Evolutionary conservation across 2,113 vertebrate species (phyloP).

Genomic region (Drymodes brunneopygia): DNA sequence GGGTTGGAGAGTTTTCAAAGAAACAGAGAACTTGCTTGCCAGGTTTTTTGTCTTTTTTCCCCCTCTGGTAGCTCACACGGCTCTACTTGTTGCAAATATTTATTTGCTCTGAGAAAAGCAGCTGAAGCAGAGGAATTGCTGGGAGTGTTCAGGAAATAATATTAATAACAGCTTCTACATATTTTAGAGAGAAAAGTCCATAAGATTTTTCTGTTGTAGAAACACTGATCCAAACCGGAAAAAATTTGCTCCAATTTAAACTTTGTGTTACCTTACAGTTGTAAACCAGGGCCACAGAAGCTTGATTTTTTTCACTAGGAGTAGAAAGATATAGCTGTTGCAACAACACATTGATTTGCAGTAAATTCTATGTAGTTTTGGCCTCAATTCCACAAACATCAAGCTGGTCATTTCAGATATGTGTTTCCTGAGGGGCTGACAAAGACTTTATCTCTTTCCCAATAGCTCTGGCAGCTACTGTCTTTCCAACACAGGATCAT

Average conservation of each 20-base stretch:
- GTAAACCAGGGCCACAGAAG: not conserved
- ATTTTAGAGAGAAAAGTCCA: not conserved
- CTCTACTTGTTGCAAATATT: slow-evolving; percentile 38
- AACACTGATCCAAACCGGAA: not conserved
- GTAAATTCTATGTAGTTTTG: slow-evolving; percentile 11
- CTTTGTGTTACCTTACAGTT: not conserved
- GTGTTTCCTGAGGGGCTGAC: not conserved
- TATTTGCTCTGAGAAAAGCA: slow-evolving; percentile 10
- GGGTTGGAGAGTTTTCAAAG: slow-evolving; percentile 59
- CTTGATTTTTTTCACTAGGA: not conserved
- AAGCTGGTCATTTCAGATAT: slow-evolving; percentile 18
- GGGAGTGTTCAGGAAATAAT: not conserved
- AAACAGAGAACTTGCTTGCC: slow-evolving; percentile 28
- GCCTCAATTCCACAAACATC: not conserved
- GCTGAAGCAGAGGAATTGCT: not conserved
- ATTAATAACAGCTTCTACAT: slow-evolving; percentile 16
- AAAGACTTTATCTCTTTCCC: slow-evolving; percentile 6
- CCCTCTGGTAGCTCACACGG: not conserved
- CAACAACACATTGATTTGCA: slow-evolving; percentile 17
- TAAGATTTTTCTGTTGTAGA: not conserved
- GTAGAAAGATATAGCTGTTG: not conserved
- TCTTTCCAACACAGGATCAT: not conserved
- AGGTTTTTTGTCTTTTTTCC: not conserved
- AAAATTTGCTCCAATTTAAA: not conserved
- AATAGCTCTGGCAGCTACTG: not conserved